Percentiles rank a stretch among this genome's conserved stretches.
Conservation (phyloP, 2,797 vertebrate genomes). For the Pagetopsis macropterus region DNA sequence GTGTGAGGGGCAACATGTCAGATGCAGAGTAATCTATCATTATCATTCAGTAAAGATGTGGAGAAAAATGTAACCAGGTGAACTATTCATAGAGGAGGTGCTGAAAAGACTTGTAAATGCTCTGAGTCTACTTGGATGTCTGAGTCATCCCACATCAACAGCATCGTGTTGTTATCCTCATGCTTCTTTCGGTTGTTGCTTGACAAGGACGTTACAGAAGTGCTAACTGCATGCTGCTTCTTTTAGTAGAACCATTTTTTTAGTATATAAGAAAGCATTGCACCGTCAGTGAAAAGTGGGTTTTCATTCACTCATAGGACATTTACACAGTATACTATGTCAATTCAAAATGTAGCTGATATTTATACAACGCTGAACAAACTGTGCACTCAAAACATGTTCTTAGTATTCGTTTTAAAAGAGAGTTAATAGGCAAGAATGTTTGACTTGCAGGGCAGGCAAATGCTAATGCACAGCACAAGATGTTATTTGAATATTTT, state of each 20-base stretch:
- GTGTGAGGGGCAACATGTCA: conserved; percentile 24
- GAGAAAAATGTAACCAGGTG: conserved; percentile 43
- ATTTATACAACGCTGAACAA: background rate
- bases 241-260: background rate
- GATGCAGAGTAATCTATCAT: conserved; percentile 27
- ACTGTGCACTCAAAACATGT: background rate
- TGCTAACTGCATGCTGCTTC: conserved; percentile 5
- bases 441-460: background rate
- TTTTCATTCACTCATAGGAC: background rate
- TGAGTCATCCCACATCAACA: conserved; percentile 48
- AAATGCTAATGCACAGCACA: too few relatives aligned
- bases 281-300: background rate
- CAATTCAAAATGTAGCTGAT: background rate
- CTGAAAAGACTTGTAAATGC: conserved; percentile 49
- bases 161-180: conserved; percentile 34
- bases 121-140: conserved; percentile 47
- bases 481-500: too few relatives aligned
- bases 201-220: conserved; percentile 18
- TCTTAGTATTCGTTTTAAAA: background rate
- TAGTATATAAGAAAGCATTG: background rate
- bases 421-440: background rate
- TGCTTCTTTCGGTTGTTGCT: conserved; percentile 33
- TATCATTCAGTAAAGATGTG: conserved; percentile 19
- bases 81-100: conserved; percentile 48
- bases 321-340: background rate